Evolutionary conservation across 2,797 vertebrate species (phyloP).

Genomic region (Hybognathus amarus): DNA sequence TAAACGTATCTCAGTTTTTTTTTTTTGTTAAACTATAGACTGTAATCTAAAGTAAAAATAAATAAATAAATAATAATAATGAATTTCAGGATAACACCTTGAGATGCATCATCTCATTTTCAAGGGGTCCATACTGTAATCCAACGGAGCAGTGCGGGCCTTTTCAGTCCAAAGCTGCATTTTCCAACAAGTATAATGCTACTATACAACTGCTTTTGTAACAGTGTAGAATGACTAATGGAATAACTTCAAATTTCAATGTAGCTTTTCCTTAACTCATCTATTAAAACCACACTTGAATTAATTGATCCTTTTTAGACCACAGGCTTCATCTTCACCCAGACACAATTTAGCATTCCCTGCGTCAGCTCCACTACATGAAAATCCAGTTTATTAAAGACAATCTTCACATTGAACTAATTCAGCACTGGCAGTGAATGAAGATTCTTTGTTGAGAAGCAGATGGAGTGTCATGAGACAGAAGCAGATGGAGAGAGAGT

Average conservation of each 20-base stretch:
- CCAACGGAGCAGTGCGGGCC: too few species aligned
- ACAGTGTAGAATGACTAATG: not conserved
- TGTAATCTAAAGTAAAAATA: too few species aligned
- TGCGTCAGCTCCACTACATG: conserved; percentile 16
- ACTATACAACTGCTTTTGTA: not conserved
- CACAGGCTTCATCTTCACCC: not conserved
- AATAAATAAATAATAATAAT: too few species aligned
- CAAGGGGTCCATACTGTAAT: too few species aligned
- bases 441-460: conserved; percentile 38
- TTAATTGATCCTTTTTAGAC: not conserved
- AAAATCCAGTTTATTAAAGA: conserved; percentile 26
- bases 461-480: conserved; percentile 38
- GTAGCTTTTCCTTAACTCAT: not conserved
- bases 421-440: conserved; percentile 34
- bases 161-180: not conserved
- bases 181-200: not conserved
- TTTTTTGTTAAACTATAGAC: not conserved
- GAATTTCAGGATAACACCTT: too few species aligned
- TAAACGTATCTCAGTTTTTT: not conserved
- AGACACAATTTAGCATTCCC: conserved; percentile 22
- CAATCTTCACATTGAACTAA: conserved; percentile 27
- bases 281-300: conserved; percentile 28
- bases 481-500: conserved; percentile 39
- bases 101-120: too few species aligned
- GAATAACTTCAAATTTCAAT: not conserved